Conservation (phyloP, 2,113 vertebrate genomes). For the Bubo blakistoni region DNA sequence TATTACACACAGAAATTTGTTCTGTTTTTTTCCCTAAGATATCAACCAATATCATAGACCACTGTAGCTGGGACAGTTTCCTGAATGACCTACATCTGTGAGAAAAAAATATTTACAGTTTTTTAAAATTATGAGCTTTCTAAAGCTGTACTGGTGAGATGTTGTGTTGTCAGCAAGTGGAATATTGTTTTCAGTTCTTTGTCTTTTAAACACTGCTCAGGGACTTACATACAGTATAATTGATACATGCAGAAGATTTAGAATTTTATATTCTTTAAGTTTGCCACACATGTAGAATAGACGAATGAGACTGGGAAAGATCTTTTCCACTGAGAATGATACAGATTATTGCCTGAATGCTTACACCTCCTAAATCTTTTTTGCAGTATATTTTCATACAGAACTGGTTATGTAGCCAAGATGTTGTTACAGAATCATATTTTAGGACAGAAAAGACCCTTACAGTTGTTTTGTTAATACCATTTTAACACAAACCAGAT, state of each 20-base stretch:
- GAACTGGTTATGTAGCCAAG: constrained; percentile 7
- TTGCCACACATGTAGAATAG: constrained; percentile 41
- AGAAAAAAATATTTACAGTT: constrained; percentile 38
- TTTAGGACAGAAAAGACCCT: constrained; percentile 30
- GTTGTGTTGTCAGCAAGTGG: constrained; percentile 68
- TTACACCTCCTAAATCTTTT: constrained; percentile 9
- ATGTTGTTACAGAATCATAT: constrained; percentile 29
- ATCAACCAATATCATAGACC: background rate
- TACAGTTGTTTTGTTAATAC: background rate
- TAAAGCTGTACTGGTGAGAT: constrained; percentile 50
- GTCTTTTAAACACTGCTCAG: constrained; percentile 67
- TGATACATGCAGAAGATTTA: constrained; percentile 60
- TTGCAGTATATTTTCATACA: constrained; percentile 37
- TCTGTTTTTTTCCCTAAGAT: background rate
- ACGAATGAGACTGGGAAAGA: constrained; percentile 59
- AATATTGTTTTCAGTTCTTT: constrained; percentile 69
- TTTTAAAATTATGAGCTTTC: constrained; percentile 50
- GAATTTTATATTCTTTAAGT: constrained; percentile 67
- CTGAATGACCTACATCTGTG: background rate
- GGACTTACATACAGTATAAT: constrained; percentile 47
- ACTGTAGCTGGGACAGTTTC: background rate
- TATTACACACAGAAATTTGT: background rate
- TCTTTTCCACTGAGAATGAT: constrained; percentile 62
- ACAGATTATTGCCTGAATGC: constrained; percentile 59
- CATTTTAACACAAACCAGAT: background rate